Conservation (phyloP, 2,888 invertebrate species). For the Dorcus parallelipipedus region DNA sequence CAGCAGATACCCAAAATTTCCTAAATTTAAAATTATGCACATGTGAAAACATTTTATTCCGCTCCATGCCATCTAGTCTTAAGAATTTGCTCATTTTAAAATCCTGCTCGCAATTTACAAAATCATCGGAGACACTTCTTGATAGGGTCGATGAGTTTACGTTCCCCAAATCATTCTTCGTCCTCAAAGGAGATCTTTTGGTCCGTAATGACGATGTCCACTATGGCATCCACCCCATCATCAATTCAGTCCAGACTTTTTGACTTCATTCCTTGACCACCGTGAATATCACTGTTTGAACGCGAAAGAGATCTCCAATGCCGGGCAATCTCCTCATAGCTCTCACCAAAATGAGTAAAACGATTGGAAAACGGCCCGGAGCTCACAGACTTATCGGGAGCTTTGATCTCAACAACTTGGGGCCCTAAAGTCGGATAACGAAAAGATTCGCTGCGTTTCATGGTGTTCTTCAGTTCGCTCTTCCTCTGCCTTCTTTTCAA, state of each 20-base stretch:
- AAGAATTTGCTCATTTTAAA: conserved; percentile 17
- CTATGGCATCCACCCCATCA: conserved; percentile 66
- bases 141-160: conserved; percentile 31
- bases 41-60: conserved; percentile 46
- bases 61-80: conserved; percentile 32
- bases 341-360: neutral
- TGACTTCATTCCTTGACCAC: conserved; percentile 40
- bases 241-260: conserved; percentile 79
- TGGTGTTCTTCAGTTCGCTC: conserved; percentile 6
- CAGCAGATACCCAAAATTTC: no score
- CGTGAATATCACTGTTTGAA: conserved; percentile 12
- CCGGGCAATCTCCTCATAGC: neutral
- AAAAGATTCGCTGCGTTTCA: conserved; percentile 27
- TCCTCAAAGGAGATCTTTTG: conserved; percentile 11
- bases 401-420: conserved; percentile 10
- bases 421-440: conserved; percentile 20
- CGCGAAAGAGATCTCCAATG: neutral
- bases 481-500: conserved; percentile 35
- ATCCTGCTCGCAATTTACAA: conserved; percentile 17
- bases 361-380: neutral
- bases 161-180: conserved; percentile 40
- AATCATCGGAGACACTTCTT: conserved; percentile 35
- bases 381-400: neutral
- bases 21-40: conserved; percentile 21
- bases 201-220: conserved; percentile 66